These are phyloP conservation scores for Melitaea cinxia DNA, from an alignment of 1,140 invertebrate species.

Conservation along the genomic window DNA sequence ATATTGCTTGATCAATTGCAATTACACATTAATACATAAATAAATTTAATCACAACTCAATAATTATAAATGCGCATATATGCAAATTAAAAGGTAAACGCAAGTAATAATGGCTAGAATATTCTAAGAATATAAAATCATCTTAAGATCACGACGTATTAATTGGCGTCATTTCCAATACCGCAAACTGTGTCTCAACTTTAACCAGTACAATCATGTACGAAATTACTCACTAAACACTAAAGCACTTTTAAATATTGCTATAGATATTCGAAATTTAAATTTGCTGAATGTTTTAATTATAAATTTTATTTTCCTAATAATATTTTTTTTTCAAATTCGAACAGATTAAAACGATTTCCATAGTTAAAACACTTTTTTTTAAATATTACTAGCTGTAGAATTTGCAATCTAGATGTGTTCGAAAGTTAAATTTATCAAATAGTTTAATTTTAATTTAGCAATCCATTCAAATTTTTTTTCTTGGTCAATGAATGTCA, in stretches of 20 bases:
- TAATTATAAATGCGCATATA: constrained; percentile 30
- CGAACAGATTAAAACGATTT: too few species aligned
- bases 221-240: background rate
- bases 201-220: constrained; percentile 12
- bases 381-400: too few species aligned
- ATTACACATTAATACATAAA: constrained; percentile 1
- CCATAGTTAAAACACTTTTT: too few species aligned
- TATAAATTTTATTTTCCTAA: too few species aligned
- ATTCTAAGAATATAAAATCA: constrained; percentile 34
- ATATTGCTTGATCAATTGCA: background rate
- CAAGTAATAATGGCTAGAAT: constrained; percentile 20
- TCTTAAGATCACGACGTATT: constrained; percentile 48
- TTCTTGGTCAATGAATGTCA: too few species aligned
- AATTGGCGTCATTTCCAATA: constrained; percentile 51
- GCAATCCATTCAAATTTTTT: too few species aligned
- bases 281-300: background rate
- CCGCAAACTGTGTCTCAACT: constrained; percentile 34
- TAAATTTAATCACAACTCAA: constrained; percentile 4
- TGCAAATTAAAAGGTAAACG: constrained; percentile 32
- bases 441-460: too few species aligned
- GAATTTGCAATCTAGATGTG: too few species aligned
- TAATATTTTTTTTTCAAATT: too few species aligned
- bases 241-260: background rate
- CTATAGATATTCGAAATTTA: background rate
- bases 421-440: too few species aligned